These are phyloP conservation scores for Atherinomorus stipes DNA, from an alignment of 2,113 vertebrate genomes.

Conservation along the genomic window DNA sequence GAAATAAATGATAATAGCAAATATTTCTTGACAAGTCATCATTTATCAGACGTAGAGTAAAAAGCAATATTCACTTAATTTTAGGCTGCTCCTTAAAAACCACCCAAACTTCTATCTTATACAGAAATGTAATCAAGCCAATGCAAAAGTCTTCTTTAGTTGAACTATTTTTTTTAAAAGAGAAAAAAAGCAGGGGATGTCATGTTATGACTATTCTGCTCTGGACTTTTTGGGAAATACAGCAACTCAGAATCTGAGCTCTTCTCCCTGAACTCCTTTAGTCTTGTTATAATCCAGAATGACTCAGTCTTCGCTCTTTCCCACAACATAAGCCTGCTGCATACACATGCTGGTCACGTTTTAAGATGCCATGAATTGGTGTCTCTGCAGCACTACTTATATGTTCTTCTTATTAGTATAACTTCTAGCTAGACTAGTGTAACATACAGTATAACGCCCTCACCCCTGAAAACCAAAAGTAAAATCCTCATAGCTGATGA, in stretches of 20 bases:
- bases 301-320: constrained; percentile 22
- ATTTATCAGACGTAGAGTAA: not conserved
- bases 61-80: not conserved
- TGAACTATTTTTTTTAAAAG: too few species aligned
- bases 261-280: not conserved
- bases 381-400: constrained; percentile 1
- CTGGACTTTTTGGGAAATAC: not conserved
- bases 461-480: too few species aligned
- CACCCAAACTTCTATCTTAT: not conserved
- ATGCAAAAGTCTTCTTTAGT: too few species aligned
- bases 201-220: not conserved
- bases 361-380: constrained; percentile 11
- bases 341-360: constrained; percentile 40
- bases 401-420: constrained; percentile 16
- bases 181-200: not conserved
- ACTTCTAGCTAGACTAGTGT: not conserved
- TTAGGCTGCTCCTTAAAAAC: not conserved
- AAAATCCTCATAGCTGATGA: not conserved
- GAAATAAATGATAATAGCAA: not conserved
- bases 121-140: not conserved
- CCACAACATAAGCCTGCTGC: constrained; percentile 33
- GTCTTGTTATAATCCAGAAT: not conserved
- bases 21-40: not conserved
- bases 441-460: not conserved
- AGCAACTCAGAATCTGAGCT: too few species aligned